Base-by-base conservation (phyloP, 2,113 vertebrate species). In the Tragelaphus strepsiceros region DNA sequence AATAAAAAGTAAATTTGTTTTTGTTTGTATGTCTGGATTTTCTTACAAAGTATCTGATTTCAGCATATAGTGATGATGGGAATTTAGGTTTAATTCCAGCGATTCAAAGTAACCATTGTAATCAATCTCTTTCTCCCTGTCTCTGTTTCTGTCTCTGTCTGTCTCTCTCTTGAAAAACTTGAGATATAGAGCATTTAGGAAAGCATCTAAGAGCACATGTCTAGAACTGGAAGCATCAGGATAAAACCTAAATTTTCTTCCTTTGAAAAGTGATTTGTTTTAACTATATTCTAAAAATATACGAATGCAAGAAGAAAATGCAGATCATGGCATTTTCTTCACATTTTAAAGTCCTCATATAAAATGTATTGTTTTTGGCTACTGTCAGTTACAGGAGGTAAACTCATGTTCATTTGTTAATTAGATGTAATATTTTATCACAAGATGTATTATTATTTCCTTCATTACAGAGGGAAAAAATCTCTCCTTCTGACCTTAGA, bases 311-410 rank as follows among this genome's bases (percentile, higher is more conserved):
- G 19, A 93, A 39, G 26, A 90, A 97, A 97, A 95, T 78, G 35
- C 1, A 95, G 3, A 95, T 54, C 17, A 82, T 26, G 10, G 15
- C 6, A 32, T 89, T 95, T 93, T 87, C n/a, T 32, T 71, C 61
- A 13, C 53, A 46, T 74, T 96, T 62, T 81, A 58, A 97, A 59
- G 10, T 93, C 9, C 67, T 86, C 77, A 74, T 62, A 96, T 88
- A 84, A 92, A 96, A 82, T 2, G 93, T 90, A 30, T 82, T 0
- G 0, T 88, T 4, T 3, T 90, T 82, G 78, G 94, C 91, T 92
- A 77, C 96, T 98, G 93, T 98, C 95, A 98, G 32, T 98, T 98
- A 97, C 30, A 97, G 49, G 56, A 96, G 93, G 94, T 97, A 94
- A 96, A 85, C 61, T 61, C 64, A 85, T 30, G 11, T 35, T 30